phyloP scores from a whole-genome alignment of 92 coral and sea anemone genomes.

The Umimayanthus chanpuru region DNA sequence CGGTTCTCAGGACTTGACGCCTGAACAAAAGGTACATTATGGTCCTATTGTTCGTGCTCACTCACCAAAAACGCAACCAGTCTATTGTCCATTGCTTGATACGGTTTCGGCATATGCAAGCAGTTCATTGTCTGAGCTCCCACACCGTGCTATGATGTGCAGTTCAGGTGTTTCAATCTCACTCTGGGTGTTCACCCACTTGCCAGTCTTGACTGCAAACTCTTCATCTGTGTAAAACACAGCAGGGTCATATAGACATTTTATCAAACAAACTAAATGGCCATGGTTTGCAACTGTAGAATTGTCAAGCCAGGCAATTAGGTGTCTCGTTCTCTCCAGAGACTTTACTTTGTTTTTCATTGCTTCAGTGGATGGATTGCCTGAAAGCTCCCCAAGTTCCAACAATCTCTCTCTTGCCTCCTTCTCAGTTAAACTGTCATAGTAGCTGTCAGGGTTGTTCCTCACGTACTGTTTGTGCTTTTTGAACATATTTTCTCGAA shows the following conservation, averaged over 20 bases:
- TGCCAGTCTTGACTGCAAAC: conserved; percentile 47
- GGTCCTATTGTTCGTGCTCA: too few relatives aligned
- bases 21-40: too few relatives aligned
- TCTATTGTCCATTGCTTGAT: too few relatives aligned
- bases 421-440: neutral
- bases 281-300: conserved; percentile 63
- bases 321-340: conserved; percentile 43
- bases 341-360: conserved; percentile 27
- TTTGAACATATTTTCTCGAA: conserved; percentile 34
- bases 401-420: conserved; percentile 23
- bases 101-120: conserved; percentile 4
- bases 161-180: conserved; percentile 57
- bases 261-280: conserved; percentile 50
- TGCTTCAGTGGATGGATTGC: too few relatives aligned
- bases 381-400: conserved; percentile 27
- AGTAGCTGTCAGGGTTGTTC: conserved; percentile 31
- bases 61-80: too few relatives aligned
- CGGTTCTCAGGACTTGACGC: too few relatives aligned
- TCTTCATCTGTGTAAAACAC: conserved; percentile 47
- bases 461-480: conserved; percentile 35
- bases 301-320: conserved; percentile 55
- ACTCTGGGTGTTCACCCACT: conserved; percentile 45
- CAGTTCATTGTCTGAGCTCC: conserved; percentile 31
- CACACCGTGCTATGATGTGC: conserved; percentile 52
- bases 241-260: conserved; percentile 51